Evolutionary conservation across 2,797 vertebrate genomes (phyloP), one percentile per base, ranked within the genome.

Genomic region (Pelobates cultripes): DNA sequence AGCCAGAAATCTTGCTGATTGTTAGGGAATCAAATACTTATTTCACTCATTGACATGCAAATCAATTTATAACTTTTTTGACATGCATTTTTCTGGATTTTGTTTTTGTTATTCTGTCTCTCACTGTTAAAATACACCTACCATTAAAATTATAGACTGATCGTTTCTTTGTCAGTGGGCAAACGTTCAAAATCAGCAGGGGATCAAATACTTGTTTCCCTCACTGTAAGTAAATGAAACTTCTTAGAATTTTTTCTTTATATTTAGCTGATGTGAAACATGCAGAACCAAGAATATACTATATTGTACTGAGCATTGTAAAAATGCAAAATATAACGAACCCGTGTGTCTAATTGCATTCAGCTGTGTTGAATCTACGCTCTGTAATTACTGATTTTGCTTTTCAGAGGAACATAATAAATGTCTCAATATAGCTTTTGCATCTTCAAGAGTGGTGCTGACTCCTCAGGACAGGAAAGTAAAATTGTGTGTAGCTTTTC

Each of bases 391-490:
- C 90, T 88, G 90, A 88, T 92, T 92, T 91, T 89, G 81, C 89
- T 90, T 91, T 92, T 91, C 88, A 92, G 84, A 91, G 86, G 88
- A 86, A 83, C 88, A 91, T 90, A 91, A 93, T 92, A 88, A 90
- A 91, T 82, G 86, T 91, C 88, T 89, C 87, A 90, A 86, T 86
- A 88, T 90, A 91, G 87, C 86, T 88, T 80, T 90, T 90, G 88
- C 83, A 85, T 85, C 51, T 2, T 75, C 83, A 86, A 70, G 74
- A 80, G 88, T 75, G 90, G 42, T 91, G 90, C 91, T 93, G 92
- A 93, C 89, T 90, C 90, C 85, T 92, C 90, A 91, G 77, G 86
- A 90, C 85, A 85, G 2, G 73, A 86, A 8, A 81, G 86, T 82
- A 45, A 73, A 43, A 73, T 90, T 87, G 87, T 90, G 86, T 88